A percentile compares a stretch with the other conserved stretches of the same genome.
These are phyloP conservation scores for Glaucomys volans DNA, from an alignment of 2,113 vertebrate genomes.

Conservation along the genomic window DNA sequence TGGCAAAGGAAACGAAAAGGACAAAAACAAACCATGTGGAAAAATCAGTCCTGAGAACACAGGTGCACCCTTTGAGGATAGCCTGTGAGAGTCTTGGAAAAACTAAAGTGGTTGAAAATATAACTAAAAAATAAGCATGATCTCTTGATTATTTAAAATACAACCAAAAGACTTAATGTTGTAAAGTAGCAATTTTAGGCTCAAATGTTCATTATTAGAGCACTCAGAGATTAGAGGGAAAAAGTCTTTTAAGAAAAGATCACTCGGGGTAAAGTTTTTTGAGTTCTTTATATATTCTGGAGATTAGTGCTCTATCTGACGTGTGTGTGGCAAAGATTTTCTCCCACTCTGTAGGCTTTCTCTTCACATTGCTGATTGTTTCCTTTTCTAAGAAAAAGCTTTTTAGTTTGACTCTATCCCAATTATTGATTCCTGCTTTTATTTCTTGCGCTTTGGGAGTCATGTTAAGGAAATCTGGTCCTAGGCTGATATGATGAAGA, in stretches of 20 bases:
- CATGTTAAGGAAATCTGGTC: too few relatives aligned
- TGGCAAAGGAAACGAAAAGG: neutral
- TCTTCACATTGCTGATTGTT: too few relatives aligned
- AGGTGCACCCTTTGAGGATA: neutral
- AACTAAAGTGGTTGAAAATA: conserved; percentile 18
- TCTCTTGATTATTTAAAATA: conserved; percentile 40
- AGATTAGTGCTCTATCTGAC: too few relatives aligned
- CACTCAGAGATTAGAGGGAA: neutral
- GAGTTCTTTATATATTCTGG: too few relatives aligned
- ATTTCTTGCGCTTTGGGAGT: too few relatives aligned
- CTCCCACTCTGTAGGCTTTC: too few relatives aligned
- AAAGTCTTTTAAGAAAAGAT: neutral
- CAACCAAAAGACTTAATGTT: neutral
- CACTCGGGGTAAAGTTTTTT: too few relatives aligned
- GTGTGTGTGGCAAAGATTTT: too few relatives aligned
- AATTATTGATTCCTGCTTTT: too few relatives aligned
- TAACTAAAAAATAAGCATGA: conserved; percentile 6
- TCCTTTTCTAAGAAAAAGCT: too few relatives aligned
- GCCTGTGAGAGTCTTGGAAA: neutral
- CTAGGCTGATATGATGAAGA: too few relatives aligned
- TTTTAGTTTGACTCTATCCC: too few relatives aligned
- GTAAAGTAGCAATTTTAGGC: neutral
- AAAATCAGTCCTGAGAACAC: neutral
- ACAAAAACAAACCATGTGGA: neutral
- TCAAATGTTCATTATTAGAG: neutral